Base-by-base conservation (phyloP, 1,140 invertebrate species). In the Drosophila parvula region DNA sequence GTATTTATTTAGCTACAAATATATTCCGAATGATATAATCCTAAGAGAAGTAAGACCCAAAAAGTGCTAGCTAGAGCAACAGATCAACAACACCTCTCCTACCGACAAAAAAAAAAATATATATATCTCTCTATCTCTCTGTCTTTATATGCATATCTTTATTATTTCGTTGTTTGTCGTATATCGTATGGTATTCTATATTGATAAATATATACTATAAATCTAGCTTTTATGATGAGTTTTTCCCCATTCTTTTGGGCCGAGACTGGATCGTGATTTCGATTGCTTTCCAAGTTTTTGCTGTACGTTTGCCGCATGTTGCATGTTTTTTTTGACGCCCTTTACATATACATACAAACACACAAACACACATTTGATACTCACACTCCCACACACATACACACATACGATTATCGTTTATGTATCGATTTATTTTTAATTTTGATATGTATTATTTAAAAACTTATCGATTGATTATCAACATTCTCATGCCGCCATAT, bases 1-100 rank as follows among this genome's bases (percentile, higher is more conserved):
- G 36, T 57, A 64, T 78, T 73, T 61, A 40, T 59, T 56, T 53
- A 53, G 50, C 32, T 36, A 53, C 18, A 53, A 28, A 41, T 48
- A 41, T 70, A 58, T 61, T 86, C 48, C 74, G 78, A 89, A 84
- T 88, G 83, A 74, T 83, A 74, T 53, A 48, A 40, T 59, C 43
- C 74, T 64, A 73, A 73, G 67, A 65, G 58, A 76, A 76, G 65
- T 70, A 69, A 75, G 62, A 74, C 44, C 64, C 47, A 79, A 79
- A 79, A 85, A 78, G 59, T 77, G 75, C 60, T 79, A 79, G 84
- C 75, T 86, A 90, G 83, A 82, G 89, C 89, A 90, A 91, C 81
- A 85, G 89, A 89, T 91, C 89, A 91, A 91, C 89, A 91, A 91
- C 89, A 91, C 89, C 89, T 91, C 89, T 91, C 89, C 89, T 91